phyloP scores from a whole-genome alignment of 92 coral and sea anemone genomes.

The Palythoa heliodiscus region DNA sequence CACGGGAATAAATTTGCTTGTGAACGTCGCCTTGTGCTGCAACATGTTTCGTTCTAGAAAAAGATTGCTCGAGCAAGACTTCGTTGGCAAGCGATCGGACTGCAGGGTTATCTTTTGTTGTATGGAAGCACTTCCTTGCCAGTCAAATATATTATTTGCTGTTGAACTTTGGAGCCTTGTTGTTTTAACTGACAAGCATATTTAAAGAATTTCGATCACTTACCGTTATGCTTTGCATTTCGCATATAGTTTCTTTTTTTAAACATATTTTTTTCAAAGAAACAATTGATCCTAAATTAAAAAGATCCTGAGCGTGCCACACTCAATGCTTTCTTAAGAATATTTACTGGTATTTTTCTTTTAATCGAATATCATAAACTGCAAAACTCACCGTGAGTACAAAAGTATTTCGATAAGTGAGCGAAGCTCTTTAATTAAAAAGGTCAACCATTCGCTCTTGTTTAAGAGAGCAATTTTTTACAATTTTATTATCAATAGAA shows the following conservation, averaged over 20 bases:
- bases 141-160: conserved; percentile 19
- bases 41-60: conserved; percentile 29
- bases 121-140: neutral
- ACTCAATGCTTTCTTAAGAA: neutral
- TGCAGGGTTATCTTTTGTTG: conserved; percentile 13
- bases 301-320: neutral
- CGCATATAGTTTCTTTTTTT: neutral
- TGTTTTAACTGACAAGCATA: conserved; percentile 22
- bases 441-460: neutral
- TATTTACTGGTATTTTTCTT: neutral
- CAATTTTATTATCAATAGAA: neutral
- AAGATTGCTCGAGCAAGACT: conserved; percentile 26
- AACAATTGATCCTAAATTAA: neutral
- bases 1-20: neutral
- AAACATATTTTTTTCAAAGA: neutral
- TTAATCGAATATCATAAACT: neutral
- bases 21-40: conserved; percentile 14
- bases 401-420: neutral
- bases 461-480: neutral
- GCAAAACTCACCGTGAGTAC: neutral
- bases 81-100: conserved; percentile 5
- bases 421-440: neutral
- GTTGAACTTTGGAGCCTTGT: neutral
- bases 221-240: neutral
- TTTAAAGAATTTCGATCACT: neutral